Base-by-base conservation (phyloP, 2,888 invertebrate species). In the Xylota segnis region DNA sequence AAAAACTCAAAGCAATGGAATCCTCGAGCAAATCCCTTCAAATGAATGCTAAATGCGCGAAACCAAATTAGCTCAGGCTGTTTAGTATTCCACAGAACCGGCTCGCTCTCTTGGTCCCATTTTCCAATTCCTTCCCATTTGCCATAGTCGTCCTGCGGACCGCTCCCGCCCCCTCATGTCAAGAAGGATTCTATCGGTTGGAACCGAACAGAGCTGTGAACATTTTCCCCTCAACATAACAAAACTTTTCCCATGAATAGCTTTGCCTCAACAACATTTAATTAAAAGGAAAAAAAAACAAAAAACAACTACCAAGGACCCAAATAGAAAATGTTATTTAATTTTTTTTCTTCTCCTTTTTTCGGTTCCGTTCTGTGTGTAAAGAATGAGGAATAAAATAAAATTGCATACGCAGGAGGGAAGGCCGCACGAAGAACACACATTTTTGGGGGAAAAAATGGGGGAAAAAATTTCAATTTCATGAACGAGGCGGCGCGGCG, bases 181-280 rank as follows among this genome's bases (percentile, higher is more conserved):
- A 54, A 70, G 29, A 61, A 72, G 54, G 59, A 61, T 66, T 54
- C 43, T n/a, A 43, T 43, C 50, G 77, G 45, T 52, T 54, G 59
- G 45, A 66, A 77, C 70, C 50, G 47, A 76, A 43, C 27, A 47
- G 66, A 72, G 58, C 77, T 72, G 54, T 54, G 72, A 61, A 54
- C 77, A 75, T 32, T 52, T 27, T 27, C 52, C 14, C 52, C 40
- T 27, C 66, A 27, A 54, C 43, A 47, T 66, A 66, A 43, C 50
- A 29, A 78, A 83, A 70, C 61, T 83, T 83, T 83, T 77, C 59
- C 66, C 77, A 77, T 83, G 77, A 83, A 83, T 66, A 43, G 66
- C 61, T 76, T 61, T 56, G n/a, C 70, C 82, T 66, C 45, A 40
- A 54, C 83, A 68, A 54, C 37, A 77, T 83, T 83, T 83, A 83